Evolutionary conservation across 2,888 invertebrate genomes (phyloP).

Genomic region (Andrena chrysosceles): DNA sequence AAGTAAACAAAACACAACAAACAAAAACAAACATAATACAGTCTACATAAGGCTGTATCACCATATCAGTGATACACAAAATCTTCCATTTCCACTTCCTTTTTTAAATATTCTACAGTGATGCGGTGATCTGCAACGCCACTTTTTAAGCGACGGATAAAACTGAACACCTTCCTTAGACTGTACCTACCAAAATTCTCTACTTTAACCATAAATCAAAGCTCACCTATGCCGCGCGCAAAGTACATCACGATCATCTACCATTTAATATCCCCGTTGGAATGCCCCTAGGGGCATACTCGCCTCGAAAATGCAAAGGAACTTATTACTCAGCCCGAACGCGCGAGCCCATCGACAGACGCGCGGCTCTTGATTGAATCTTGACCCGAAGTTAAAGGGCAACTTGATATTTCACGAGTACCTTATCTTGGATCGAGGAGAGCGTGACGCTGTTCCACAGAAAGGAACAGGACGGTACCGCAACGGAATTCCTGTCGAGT

Average conservation of each 20-base stretch:
- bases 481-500: constrained; percentile 16
- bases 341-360: not conserved
- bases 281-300: too few species aligned
- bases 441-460: constrained; percentile 13
- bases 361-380: constrained; percentile 18
- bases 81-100: not conserved
- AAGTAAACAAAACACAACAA: too few species aligned
- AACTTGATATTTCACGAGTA: constrained; percentile 31
- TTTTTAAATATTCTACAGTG: not conserved
- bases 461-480: constrained; percentile 21
- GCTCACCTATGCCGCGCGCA: too few species aligned
- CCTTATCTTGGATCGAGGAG: constrained; percentile 25
- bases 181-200: too few species aligned
- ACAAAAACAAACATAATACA: too few species aligned
- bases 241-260: not conserved
- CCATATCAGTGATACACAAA: too few species aligned
- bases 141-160: too few species aligned
- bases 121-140: not conserved
- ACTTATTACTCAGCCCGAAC: not conserved
- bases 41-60: too few species aligned
- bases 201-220: too few species aligned
- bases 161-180: too few species aligned
- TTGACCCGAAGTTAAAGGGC: constrained; percentile 26
- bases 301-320: not conserved
- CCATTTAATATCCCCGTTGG: not conserved